Conservation (phyloP, 2,888 invertebrate genomes). For the Microplitis deprimator region DNA sequence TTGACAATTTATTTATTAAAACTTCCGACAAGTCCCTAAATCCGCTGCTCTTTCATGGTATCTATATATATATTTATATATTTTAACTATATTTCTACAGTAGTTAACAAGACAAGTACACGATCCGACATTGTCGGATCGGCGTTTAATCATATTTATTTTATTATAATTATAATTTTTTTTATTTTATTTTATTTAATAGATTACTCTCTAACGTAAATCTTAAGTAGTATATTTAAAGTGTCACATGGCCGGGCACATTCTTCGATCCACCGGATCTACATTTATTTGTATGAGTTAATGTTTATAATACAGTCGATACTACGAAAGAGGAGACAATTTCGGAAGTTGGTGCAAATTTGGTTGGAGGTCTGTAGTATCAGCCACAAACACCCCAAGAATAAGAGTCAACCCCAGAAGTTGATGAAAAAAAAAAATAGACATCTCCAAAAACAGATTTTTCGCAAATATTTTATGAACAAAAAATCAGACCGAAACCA, state of each 20-base stretch:
- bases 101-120: slow-evolving; percentile 69
- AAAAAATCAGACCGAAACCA: no score
- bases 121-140: slow-evolving; percentile 57
- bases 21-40: slow-evolving; percentile 52
- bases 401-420: no score
- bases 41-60: slow-evolving; percentile 64
- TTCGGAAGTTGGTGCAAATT: no score
- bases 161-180: slow-evolving; percentile 26
- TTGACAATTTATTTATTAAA: slow-evolving; percentile 25
- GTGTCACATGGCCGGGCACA: slow-evolving; percentile 41
- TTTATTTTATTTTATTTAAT: slow-evolving; percentile 50
- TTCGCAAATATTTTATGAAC: no score
- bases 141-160: slow-evolving; percentile 50
- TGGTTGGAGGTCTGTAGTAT: no score
- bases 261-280: slow-evolving; percentile 15
- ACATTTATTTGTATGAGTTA: slow-evolving; percentile 32
- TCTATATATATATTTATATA: slow-evolving; percentile 51
- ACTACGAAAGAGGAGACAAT: no score
- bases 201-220: slow-evolving; percentile 62
- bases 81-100: slow-evolving; percentile 64
- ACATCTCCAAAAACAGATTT: no score
- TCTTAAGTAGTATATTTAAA: slow-evolving; percentile 55
- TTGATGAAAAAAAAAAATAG: no score
- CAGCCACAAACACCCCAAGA: no score
- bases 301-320: slow-evolving; percentile 10